Evolutionary conservation across 2,888 invertebrate species (phyloP), one percentile per base, ranked within the genome.

Genomic region (Drosophila greeni): DNA sequence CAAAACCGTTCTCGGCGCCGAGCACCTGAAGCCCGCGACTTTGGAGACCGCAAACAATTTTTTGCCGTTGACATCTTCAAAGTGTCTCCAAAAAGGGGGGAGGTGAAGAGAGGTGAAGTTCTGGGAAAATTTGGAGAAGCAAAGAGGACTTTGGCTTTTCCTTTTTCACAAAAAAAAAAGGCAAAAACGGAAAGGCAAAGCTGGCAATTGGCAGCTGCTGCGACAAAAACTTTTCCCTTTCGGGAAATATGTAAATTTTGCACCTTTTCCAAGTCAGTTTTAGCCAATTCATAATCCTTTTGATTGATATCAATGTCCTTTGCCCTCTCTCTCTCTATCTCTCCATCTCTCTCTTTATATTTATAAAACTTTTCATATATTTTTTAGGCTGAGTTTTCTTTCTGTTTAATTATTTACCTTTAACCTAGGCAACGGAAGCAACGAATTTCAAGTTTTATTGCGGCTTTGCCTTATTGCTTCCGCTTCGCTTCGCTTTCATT

Each of bases 321-420:
- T 3, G 7, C 6, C 9, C 3, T n/a, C 12, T 12, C 7, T n/a
- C n/a, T n/a, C n/a, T n/a, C n/a, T n/a, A n/a, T 37, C 2, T 24
- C 1, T 31, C 23, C 5, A 6, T 58, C 18, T 34, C 1, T 48
- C 12, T 20, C 1, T 39, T 1, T 18, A 2, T 18, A 8, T 18
- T 3, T 26, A 45, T 18, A 20, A 8, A 31, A 45, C 14, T 45
- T 45, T 14, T 5, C 45, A 31, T 18, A 31, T 18, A 20, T 45
- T 31, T 45, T 18, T 42, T 9, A 24, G 23, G 20, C n/a, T n/a
- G n/a, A n/a, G 6, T 2, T 9, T 11, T 18, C 20, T 20, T 20
- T 49, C 9, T 49, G 12, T 33, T 77, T 77, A 82, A 77, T 77
- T 82, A 80, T 80, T 82, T 67, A 60, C 62, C 40, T 72, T 74